Base-by-base conservation (phyloP, 1,140 invertebrate genomes). In the Heliconius eleuchia region DNA sequence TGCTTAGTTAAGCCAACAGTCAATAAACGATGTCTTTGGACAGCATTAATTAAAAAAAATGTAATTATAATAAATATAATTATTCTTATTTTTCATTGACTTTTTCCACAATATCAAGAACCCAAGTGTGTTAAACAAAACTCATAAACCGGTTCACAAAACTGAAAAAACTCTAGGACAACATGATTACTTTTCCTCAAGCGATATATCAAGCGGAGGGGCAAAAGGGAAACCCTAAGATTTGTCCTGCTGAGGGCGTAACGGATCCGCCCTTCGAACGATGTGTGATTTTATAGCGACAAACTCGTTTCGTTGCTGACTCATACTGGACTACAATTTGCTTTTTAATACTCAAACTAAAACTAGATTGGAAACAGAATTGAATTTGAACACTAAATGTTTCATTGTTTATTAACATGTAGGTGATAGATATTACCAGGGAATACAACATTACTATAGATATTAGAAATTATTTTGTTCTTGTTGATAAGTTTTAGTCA, bases 221-320 rank as follows among this genome's bases (percentile, higher is more conserved):
- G 55, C 76, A 60, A 70, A 72, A 72, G 71, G 71, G 71, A 72
- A 72, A 70, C 76, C 77, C 60, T 55, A 55, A 78, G 78, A 82
- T 80, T 82, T 74, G 76, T 78, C 73, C 73, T 72, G 76, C 71
- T 37, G 27, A 83, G 78, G 81, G 76, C 78, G 81, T 80, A 34
- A 80, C 81, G 9, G 73, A 39, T 39, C 74, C 78, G 74, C 81
- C 78, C 74, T 77, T 23, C 71, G 77, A 80, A 71, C 74, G 42
- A 37, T 76, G 60, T 71, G 66, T 46, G 75, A 77, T 77, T 77
- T 77, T 76, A 71, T 77, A 71, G 66, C 37, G 19, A 71, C 57
- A 66, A 77, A 42, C 37, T 72, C 60, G 13, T 66, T 66, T 30
- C 60, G 27, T 23, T 77, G 75, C 52, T 71, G 75, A 77, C 37